Base-by-base conservation (phyloP, 2,888 invertebrate species). In the Acrocyrtus sp. region DNA sequence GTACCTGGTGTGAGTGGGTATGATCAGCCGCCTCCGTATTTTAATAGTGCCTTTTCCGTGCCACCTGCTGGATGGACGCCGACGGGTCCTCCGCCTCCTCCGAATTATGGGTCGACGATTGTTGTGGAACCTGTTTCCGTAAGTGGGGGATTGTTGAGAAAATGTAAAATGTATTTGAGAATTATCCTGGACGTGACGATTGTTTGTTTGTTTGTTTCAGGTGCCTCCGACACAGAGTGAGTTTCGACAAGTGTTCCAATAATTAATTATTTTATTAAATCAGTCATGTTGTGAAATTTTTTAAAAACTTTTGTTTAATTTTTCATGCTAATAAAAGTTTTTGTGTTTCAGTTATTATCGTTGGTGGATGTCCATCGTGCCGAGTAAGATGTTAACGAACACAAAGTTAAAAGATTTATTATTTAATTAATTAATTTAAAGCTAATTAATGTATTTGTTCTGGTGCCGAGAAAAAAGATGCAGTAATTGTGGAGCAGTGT, bases 351-450 rank as follows among this genome's bases (percentile, higher is more conserved):
- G 92, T 95, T 41, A 91, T 95, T 75, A 86, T 94, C 0, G 91
- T 95, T 0, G 94, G 94, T 0, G 93, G 91, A 2, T 96, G 95
- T 84, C 95, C 95, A 1, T 92, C 93, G 1, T 96, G 95, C 83
- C 87, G 95, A 79, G 93, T 89, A 82, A 84, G 85, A 82, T n/a
- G n/a, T n/a, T n/a, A n/a, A n/a, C n/a, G n/a, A n/a, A n/a, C n/a
- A n/a, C n/a, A n/a, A n/a, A n/a, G n/a, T n/a, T n/a, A n/a, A n/a
- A n/a, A n/a, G n/a, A n/a, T n/a, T n/a, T n/a, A n/a, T n/a, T n/a
- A n/a, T n/a, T n/a, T n/a, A n/a, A n/a, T n/a, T n/a, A n/a, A n/a
- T n/a, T n/a, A n/a, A n/a, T n/a, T n/a, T n/a, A n/a, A n/a, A n/a
- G n/a, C n/a, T n/a, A n/a, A n/a, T n/a, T n/a, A n/a, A n/a, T n/a